Percentiles rank a stretch among this genome's conserved stretches.
Conservation (phyloP, 2,113 vertebrate genomes). For the Ibidorhyncha struthersii region DNA sequence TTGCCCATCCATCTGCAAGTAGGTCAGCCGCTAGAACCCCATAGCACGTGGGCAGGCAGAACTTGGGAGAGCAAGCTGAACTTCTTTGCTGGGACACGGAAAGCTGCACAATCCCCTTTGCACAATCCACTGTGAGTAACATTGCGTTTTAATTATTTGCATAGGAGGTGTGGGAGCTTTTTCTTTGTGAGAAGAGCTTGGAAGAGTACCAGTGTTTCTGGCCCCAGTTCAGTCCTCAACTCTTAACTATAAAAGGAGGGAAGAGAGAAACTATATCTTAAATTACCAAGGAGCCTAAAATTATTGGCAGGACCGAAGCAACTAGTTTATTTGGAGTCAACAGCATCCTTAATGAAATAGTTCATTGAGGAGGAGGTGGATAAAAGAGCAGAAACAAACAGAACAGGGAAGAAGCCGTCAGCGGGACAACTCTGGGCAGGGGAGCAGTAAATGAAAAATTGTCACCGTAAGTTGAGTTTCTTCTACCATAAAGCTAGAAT, state of each 20-base stretch:
- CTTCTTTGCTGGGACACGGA: neutral
- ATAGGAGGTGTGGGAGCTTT: neutral
- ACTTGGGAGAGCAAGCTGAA: neutral
- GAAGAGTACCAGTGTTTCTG: neutral
- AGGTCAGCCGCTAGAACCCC: neutral
- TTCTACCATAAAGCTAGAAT: neutral
- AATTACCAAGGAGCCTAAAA: neutral
- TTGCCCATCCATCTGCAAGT: neutral
- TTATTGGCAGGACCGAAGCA: neutral
- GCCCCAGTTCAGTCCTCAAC: neutral
- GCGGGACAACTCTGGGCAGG: neutral
- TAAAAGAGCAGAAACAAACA: neutral
- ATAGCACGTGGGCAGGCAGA: neutral
- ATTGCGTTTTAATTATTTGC: neutral
- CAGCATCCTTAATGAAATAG: neutral
- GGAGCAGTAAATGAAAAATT: neutral
- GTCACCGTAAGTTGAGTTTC: neutral
- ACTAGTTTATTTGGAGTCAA: neutral
- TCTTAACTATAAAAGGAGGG: neutral
- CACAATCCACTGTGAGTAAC: neutral
- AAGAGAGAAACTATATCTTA: neutral
- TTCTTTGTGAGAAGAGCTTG: neutral
- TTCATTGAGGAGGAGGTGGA: neutral
- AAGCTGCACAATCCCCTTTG: neutral
- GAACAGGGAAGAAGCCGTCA: neutral